Evolutionary conservation across 2,888 invertebrate species (phyloP), one percentile per base, ranked within the genome.

Genomic region (Phyllotreta striolata): DNA sequence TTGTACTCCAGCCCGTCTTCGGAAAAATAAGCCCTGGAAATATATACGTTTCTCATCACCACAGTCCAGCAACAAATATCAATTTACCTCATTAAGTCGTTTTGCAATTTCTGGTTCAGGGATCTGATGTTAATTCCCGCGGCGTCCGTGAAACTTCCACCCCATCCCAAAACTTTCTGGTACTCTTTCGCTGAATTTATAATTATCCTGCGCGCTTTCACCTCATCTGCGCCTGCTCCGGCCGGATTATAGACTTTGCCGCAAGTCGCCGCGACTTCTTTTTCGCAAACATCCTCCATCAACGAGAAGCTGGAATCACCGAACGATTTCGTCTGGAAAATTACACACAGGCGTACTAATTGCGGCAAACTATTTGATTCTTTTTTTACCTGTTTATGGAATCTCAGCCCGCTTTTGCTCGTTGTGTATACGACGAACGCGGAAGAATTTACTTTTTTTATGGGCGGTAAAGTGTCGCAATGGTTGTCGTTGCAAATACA

Each of bases 151-250:
- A 95, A 91, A 0, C 93, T 91, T 0, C 92, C 94, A 0, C 95
- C 95, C 77, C 93, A 95, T 0, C 95, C 95, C 66, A 87, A 79
- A 13, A 95, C 89, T 35, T 75, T 82, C 78, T 95, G 95, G 72
- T 83, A 86, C 5, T 24, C 52, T 46, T n/a, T 40, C 7, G 14
- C 39, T n/a, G 14, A 14, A 14, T 24, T 10, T 6, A 54, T 54
- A 10, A 38, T 12, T n/a, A 54, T 54, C 3, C 24, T 24, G 24
- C 24, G 24, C 24, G 24, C 24, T 4, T 6, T 1, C 24, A 13
- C 14, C 4, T 44, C 4, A 14, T 13, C 7, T 44, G 14, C 44
- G 12, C 7, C 10, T 10, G 14, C 44, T 41, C 41, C 10, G 14
- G 7, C 44, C 12, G 1, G 10, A 13, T 14, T 14, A 44, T 44